phyloP scores from a whole-genome alignment of 2,113 vertebrate species.

The Cathartes aura region DNA sequence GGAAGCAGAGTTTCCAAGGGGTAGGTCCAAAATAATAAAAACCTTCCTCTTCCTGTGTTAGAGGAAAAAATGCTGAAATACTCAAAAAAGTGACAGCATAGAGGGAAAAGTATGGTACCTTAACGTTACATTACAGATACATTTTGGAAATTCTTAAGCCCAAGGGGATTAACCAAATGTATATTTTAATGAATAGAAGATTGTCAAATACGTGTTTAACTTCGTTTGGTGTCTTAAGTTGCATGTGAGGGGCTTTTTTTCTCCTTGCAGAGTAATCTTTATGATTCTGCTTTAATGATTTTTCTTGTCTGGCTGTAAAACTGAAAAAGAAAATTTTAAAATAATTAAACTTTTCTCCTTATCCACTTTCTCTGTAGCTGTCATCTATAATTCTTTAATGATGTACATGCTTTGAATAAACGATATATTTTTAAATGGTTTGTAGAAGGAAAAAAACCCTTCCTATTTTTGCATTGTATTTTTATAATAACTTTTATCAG shows the following conservation, averaged over 20 bases:
- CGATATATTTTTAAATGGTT: background rate
- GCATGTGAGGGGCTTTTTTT: background rate
- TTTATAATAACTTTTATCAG: background rate
- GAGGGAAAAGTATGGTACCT: background rate
- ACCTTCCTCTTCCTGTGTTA: background rate
- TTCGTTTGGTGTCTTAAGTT: background rate
- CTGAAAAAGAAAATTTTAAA: background rate
- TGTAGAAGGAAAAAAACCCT: background rate
- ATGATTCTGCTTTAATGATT: background rate
- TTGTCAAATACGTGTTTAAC: background rate
- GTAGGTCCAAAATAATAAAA: background rate
- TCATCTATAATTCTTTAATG: background rate
- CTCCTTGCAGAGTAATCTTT: background rate
- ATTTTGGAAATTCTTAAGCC: background rate
- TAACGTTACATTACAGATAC: background rate
- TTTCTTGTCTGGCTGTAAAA: background rate
- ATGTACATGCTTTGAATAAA: background rate
- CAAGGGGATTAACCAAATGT: background rate
- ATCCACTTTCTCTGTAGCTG: background rate
- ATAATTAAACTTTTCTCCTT: slow-evolving; percentile 9
- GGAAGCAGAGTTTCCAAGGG: background rate
- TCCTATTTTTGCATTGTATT: background rate
- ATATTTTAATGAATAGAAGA: background rate
- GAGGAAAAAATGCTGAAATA: background rate
- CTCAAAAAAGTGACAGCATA: background rate